Percentiles rank a stretch among this genome's conserved stretches.
Conservation (phyloP, 1,140 invertebrate genomes). For the Nephotettix cincticeps region DNA sequence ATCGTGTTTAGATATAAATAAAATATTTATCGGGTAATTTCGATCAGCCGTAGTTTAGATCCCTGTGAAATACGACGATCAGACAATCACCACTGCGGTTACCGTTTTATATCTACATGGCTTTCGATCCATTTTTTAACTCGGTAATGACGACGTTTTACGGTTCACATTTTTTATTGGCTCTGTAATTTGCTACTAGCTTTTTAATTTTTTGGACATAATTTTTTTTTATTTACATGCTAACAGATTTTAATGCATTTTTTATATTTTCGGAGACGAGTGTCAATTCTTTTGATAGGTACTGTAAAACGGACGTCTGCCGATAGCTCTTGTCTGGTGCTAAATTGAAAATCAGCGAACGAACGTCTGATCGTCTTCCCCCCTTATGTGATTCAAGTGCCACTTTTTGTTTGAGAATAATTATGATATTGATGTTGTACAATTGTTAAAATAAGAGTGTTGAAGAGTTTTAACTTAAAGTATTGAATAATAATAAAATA, state of each 20-base stretch:
- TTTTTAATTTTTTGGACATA: no score
- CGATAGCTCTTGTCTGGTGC: conserved; percentile 28
- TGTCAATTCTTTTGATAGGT: no score
- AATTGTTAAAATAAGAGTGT: conserved; percentile 26
- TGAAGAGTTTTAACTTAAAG: conserved; percentile 25
- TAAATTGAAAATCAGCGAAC: background rate
- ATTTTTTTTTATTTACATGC: no score
- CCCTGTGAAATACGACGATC: conserved; percentile 13
- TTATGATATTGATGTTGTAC: conserved; percentile 38
- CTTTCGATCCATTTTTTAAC: background rate
- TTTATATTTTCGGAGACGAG: no score
- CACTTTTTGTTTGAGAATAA: conserved; percentile 42
- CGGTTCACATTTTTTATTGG: no score
- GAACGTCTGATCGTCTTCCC: conserved; percentile 8
- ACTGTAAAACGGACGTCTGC: no score
- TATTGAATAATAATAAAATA: conserved; percentile 17
- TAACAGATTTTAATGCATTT: no score
- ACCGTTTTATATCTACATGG: background rate
- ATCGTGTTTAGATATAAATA: conserved; percentile 2
- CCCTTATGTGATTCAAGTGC: conserved; percentile 43
- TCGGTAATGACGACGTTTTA: no score
- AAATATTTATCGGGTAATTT: background rate
- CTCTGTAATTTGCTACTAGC: no score
- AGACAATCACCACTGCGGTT: background rate
- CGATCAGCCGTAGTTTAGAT: conserved; percentile 6